phyloP scores from a whole-genome alignment of 2,888 invertebrate genomes.

The Lepidonotus clava region DNA sequence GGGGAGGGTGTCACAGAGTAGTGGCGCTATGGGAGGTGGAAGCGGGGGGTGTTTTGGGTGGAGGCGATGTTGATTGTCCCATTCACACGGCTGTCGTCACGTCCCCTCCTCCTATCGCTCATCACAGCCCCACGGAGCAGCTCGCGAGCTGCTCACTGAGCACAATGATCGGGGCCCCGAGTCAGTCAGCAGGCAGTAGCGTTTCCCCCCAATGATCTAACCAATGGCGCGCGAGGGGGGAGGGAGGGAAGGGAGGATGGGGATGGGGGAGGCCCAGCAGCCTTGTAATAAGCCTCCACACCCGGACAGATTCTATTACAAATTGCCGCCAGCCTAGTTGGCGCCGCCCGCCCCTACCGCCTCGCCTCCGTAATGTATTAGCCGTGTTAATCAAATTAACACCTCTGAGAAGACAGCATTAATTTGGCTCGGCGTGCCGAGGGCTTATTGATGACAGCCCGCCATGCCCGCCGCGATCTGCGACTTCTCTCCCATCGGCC shows the following conservation, averaged over 20 bases:
- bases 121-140: conserved; percentile 20
- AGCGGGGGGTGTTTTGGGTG: background rate
- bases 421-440: conserved; percentile 16
- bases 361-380: conserved; percentile 37
- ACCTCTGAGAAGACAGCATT: conserved; percentile 38
- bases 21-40: background rate
- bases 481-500: conserved; percentile 9
- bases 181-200: background rate
- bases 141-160: conserved; percentile 21
- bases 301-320: conserved; percentile 31
- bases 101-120: background rate
- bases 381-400: conserved; percentile 47
- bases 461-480: conserved; percentile 5
- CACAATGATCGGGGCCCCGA: conserved; percentile 17
- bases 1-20: no score
- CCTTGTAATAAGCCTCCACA: conserved; percentile 20
- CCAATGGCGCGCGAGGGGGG: background rate
- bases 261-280: no score
- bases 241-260: no score
- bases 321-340: conserved; percentile 7
- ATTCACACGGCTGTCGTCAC: conserved; percentile 36
- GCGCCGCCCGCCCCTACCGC: background rate
- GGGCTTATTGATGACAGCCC: conserved; percentile 19
- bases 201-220: conserved; percentile 32
- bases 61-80: conserved; percentile 20